Percentiles rank a stretch among this genome's conserved stretches.
phyloP scores from a whole-genome alignment of 2,888 invertebrate species.

The Acholoe squamosa region DNA sequence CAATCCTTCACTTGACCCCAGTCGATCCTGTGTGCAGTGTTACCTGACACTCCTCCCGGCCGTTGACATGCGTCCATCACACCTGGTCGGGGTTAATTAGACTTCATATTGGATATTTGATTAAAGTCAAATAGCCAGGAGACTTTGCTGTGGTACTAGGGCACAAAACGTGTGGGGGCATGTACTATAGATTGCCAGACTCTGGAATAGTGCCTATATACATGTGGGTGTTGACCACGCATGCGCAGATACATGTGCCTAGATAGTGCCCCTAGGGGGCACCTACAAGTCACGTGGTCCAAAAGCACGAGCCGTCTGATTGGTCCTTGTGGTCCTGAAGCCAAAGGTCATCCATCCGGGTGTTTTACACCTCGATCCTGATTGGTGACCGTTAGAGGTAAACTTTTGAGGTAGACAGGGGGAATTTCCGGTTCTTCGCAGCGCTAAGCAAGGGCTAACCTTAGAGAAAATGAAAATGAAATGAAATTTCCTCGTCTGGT shows the following conservation, averaged over 20 bases:
- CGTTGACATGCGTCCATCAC: background rate
- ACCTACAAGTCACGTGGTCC: background rate
- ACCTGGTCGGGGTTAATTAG: slow-evolving; percentile 17
- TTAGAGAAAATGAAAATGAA: background rate
- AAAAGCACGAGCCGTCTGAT: background rate
- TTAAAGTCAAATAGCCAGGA: slow-evolving; percentile 54
- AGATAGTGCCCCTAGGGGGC: background rate
- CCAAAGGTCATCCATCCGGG: background rate
- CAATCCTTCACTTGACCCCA: background rate
- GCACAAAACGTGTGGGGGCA: background rate
- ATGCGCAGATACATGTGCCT: too few relatives aligned
- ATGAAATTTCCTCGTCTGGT: background rate
- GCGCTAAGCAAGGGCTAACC: background rate
- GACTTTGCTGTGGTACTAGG: background rate
- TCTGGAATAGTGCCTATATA: too few relatives aligned
- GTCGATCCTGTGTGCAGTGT: background rate
- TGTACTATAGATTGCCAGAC: background rate
- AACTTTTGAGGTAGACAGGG: background rate
- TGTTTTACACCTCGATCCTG: background rate
- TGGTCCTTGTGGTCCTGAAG: slow-evolving; percentile 5
- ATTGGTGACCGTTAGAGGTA: background rate
- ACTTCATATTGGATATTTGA: slow-evolving; percentile 19
- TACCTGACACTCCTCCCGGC: background rate
- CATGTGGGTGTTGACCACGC: too few relatives aligned
- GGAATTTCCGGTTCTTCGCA: slow-evolving; percentile 21